These are phyloP conservation scores for Heliocidaris erythrogramma DNA, from an alignment of 35 echinoderm and acorn worm species.

Conservation along the genomic window DNA sequence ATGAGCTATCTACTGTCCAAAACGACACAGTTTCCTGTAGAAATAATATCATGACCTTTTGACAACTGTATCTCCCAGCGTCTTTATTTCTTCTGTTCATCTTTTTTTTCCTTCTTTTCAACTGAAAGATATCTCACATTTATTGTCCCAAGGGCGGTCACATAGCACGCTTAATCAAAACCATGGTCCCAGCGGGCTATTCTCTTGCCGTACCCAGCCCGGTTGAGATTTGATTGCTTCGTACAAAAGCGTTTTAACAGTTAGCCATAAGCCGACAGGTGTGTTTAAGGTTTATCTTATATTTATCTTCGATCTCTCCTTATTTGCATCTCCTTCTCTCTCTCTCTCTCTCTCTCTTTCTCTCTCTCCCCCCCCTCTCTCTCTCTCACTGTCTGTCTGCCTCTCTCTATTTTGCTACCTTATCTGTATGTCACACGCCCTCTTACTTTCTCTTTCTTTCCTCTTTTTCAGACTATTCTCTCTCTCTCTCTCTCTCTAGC, in stretches of 20 bases:
- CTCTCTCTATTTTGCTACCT: no score
- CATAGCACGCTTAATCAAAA: constrained; percentile 7
- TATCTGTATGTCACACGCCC: no score
- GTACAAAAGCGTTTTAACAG: not conserved
- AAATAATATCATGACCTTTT: not conserved
- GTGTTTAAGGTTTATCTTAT: not conserved
- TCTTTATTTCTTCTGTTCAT: not conserved
- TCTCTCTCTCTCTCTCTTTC: not conserved
- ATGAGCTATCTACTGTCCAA: not conserved
- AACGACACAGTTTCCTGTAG: not conserved
- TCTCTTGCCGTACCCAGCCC: not conserved
- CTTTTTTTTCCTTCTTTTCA: not conserved
- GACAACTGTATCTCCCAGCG: not conserved
- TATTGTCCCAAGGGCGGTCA: not conserved
- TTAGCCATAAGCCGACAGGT: not conserved
- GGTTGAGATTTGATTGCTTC: not conserved
- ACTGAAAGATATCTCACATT: not conserved
- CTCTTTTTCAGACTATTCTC: no score
- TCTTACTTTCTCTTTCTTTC: no score
- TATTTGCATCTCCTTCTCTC: not conserved
- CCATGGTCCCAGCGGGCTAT: not conserved
- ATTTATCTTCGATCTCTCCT: not conserved
- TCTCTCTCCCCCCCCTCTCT: not conserved
- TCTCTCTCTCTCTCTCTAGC: no score
- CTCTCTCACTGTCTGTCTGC: no score